These are phyloP conservation scores for Champsocephalus esox DNA, from an alignment of 2,797 vertebrate species.

Conservation along the genomic window DNA sequence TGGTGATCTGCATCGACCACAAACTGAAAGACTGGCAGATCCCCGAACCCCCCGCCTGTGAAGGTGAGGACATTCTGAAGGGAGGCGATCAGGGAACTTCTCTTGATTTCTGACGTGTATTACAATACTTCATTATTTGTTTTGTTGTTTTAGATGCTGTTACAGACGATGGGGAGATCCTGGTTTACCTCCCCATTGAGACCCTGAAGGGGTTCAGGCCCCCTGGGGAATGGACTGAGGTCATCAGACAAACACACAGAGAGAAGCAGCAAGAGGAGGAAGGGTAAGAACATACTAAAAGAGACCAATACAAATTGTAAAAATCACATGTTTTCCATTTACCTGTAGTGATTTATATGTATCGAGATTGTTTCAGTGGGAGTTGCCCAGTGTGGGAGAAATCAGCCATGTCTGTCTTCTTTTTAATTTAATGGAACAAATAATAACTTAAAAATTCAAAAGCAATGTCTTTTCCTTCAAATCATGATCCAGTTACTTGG, in stretches of 20 bases:
- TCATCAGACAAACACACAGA: conserved; percentile 84
- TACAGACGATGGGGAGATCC: conserved; percentile 89
- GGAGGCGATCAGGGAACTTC: not conserved
- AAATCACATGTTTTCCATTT: too few species aligned
- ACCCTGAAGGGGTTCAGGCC: conserved; percentile 84
- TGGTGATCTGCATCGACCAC: conserved; percentile 92
- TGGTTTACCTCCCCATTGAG: conserved; percentile 89
- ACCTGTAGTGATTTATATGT: too few species aligned
- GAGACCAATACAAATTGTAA: too few species aligned
- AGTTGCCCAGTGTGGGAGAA: too few species aligned
- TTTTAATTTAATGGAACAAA: too few species aligned
- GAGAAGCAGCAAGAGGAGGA: conserved; percentile 73
- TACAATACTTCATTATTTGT: not conserved
- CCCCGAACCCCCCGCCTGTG: conserved; percentile 73
- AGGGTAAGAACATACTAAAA: conserved; percentile 56
- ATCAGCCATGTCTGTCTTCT: too few species aligned
- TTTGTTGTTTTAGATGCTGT: conserved; percentile 84
- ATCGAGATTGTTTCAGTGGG: too few species aligned
- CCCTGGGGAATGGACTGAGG: conserved; percentile 88
- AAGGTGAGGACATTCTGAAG: conserved; percentile 79
- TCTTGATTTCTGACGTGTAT: not conserved
- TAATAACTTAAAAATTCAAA: too few species aligned
- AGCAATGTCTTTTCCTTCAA: too few species aligned
- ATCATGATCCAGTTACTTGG: too few species aligned
- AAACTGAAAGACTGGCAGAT: conserved; percentile 92